phyloP scores from a whole-genome alignment of 1,140 invertebrate genomes.

The Muscidifurax raptorellus region DNA sequence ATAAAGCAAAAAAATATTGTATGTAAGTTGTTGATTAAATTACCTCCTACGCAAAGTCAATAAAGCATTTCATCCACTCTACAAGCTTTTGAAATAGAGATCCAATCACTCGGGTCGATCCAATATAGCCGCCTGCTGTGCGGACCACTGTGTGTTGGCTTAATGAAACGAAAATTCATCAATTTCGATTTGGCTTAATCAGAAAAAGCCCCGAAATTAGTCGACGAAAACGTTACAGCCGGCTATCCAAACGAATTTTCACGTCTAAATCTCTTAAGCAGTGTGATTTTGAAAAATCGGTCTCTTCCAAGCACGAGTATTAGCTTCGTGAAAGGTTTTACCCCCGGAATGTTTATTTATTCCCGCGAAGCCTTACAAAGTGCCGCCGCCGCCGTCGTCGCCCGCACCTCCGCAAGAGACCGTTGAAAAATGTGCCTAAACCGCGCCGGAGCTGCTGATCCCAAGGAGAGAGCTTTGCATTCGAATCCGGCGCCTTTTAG shows the following conservation, averaged over 20 bases:
- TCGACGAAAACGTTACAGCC: no score
- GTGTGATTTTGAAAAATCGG: neutral
- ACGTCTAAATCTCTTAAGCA: neutral
- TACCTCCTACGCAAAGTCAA: no score
- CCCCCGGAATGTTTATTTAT: slow-evolving; percentile 8
- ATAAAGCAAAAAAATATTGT: no score
- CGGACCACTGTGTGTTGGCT: no score
- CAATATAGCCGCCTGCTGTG: no score
- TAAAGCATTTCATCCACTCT: no score
- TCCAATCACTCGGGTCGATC: no score
- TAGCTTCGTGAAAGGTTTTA: neutral
- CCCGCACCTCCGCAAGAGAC: neutral
- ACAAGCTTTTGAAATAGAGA: no score
- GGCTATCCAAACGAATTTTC: neutral
- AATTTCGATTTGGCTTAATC: no score
- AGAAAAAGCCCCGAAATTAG: no score
- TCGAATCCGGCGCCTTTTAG: slow-evolving; percentile 40
- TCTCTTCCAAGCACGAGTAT: neutral
- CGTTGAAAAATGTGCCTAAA: slow-evolving; percentile 42
- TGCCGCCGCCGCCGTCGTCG: neutral
- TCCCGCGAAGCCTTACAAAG: slow-evolving; percentile 1
- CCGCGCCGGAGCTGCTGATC: neutral
- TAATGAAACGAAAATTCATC: no score
- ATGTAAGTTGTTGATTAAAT: no score
- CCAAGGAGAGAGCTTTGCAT: slow-evolving; percentile 24